phyloP scores from a whole-genome alignment of 2,113 vertebrate genomes.

The Oreochromis tanganicae region DNA sequence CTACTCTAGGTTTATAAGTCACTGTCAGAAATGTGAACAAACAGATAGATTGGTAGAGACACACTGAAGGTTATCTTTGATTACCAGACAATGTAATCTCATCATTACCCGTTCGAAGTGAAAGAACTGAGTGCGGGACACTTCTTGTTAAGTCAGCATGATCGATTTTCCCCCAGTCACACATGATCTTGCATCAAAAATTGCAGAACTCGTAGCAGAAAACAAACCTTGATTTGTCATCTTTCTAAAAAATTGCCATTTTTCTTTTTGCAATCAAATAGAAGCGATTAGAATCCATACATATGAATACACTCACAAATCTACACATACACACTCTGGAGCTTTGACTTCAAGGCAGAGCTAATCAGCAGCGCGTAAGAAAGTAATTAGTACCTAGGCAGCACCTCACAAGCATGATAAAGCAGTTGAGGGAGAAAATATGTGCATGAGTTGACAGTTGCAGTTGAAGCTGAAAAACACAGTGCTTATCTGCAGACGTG shows the following conservation, averaged over 20 bases:
- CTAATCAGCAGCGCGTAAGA: slow-evolving; percentile 34
- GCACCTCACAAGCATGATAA: neutral
- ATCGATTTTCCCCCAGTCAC: slow-evolving; percentile 11
- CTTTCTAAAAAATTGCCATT: slow-evolving; percentile 13
- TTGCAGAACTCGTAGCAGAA: neutral
- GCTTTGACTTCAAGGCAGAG: slow-evolving; percentile 10
- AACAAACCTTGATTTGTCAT: slow-evolving; percentile 41
- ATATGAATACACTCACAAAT: neutral
- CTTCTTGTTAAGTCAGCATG: slow-evolving; percentile 29
- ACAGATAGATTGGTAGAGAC: neutral
- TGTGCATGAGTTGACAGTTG: neutral
- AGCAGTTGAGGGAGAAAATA: neutral
- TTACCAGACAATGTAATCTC: slow-evolving; percentile 25
- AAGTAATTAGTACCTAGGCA: slow-evolving; percentile 45
- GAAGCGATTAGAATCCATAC: slow-evolving; percentile 55
- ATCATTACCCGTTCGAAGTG: slow-evolving; percentile 23
- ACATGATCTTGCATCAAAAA: slow-evolving; percentile 4
- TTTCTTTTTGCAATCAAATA: slow-evolving; percentile 55
- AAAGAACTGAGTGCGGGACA: slow-evolving; percentile 6
- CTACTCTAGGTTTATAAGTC: neutral
- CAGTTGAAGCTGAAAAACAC: neutral
- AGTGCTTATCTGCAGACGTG: neutral
- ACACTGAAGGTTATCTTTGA: slow-evolving; percentile 32
- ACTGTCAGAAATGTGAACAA: neutral
- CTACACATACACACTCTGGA: neutral